Evolutionary conservation across 2,113 vertebrate species (phyloP).

Genomic region (Gnathonemus longibarbis): DNA sequence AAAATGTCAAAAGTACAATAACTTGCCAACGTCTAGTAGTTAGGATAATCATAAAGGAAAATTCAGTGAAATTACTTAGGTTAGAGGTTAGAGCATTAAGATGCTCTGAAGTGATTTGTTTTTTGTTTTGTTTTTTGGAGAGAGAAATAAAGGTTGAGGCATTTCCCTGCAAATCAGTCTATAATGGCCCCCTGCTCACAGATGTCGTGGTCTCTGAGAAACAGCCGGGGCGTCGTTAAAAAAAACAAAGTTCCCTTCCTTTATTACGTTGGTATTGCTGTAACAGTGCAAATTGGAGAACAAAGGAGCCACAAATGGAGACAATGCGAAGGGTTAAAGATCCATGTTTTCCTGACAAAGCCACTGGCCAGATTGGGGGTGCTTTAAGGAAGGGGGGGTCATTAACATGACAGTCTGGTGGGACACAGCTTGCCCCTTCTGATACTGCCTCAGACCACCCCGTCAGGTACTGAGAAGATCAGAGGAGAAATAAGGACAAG

Average conservation of each 20-base stretch:
- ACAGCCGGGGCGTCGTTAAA: conserved; percentile 14
- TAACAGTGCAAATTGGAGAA: conserved; percentile 14
- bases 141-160: not conserved
- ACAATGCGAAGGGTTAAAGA: conserved; percentile 15
- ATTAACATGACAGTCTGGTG: conserved; percentile 33
- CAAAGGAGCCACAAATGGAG: not conserved
- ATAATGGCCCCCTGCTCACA: not conserved
- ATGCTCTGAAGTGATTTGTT: conserved; percentile 17
- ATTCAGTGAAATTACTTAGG: not conserved
- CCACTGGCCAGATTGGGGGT: conserved; percentile 14
- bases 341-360: conserved; percentile 29
- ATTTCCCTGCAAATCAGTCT: not conserved
- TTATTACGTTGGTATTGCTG: conserved; percentile 24
- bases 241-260: conserved; percentile 21
- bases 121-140: not conserved
- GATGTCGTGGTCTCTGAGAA: not conserved
- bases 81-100: not conserved
- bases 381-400: conserved; percentile 8
- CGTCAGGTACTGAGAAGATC: conserved; percentile 33
- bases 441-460: conserved; percentile 36
- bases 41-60: not conserved
- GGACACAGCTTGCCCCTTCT: conserved; percentile 17
- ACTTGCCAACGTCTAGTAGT: not conserved
- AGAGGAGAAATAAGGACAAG: conserved; percentile 32
- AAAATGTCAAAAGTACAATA: not conserved